Evolutionary conservation across 2,888 invertebrate genomes (phyloP).

Genomic region (Caenorhabditis auriculariae): DNA sequence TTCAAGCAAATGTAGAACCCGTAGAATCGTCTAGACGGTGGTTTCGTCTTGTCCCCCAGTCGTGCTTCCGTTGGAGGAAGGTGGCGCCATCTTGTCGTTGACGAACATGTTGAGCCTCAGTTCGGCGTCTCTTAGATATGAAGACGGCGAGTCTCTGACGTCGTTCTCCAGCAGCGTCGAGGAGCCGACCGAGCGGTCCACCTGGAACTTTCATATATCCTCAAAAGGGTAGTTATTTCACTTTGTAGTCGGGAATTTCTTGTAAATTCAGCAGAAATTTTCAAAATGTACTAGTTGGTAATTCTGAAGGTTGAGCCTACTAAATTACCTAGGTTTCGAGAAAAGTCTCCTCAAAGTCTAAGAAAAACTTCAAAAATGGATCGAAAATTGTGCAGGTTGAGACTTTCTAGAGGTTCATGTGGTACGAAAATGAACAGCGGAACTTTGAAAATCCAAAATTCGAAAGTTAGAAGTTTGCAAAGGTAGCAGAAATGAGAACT

Average conservation of each 20-base stretch:
- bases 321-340: too few species aligned
- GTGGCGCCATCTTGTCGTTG: conserved; percentile 21
- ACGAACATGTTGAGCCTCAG: conserved; percentile 43
- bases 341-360: too few species aligned
- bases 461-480: background rate
- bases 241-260: background rate
- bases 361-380: too few species aligned
- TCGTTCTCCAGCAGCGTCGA: conserved; percentile 48
- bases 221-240: too few species aligned
- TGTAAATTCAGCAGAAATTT: background rate
- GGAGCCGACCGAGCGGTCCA: conserved; percentile 46
- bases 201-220: conserved; percentile 8
- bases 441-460: background rate
- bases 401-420: background rate
- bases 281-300: too few species aligned
- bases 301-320: too few species aligned
- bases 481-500: too few species aligned
- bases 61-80: too few species aligned
- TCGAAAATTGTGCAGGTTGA: background rate
- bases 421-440: background rate
- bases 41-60: conserved; percentile 41
- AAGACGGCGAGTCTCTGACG: conserved; percentile 17
- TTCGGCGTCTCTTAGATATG: conserved; percentile 42
- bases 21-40: too few species aligned
- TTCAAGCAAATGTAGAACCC: too few species aligned